A percentile compares a stretch with the other conserved stretches of the same genome.
Evolutionary conservation across 2,113 vertebrate genomes (phyloP).

Genomic region (Apodemus speciosus): DNA sequence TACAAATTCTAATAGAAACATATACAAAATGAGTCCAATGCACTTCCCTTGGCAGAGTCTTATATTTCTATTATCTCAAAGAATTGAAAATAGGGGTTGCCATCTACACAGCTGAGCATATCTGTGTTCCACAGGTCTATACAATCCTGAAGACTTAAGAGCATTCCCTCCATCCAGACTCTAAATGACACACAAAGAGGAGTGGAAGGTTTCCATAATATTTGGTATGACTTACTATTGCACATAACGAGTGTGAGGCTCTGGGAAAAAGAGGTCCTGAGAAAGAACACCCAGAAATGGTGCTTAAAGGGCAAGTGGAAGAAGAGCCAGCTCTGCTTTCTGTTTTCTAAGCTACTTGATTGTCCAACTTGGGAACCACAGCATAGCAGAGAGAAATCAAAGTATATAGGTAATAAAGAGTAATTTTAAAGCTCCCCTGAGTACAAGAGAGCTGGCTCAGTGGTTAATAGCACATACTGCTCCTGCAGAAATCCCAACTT

Average conservation of each 20-base stretch:
- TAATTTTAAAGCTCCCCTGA: background rate
- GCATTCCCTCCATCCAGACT: background rate
- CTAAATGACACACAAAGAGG: background rate
- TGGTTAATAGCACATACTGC: background rate
- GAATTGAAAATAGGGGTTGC: background rate
- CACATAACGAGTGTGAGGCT: background rate
- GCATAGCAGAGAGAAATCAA: background rate
- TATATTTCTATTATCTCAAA: background rate
- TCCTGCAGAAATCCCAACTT: background rate
- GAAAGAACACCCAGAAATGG: background rate
- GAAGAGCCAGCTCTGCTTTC: background rate
- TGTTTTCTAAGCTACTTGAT: background rate
- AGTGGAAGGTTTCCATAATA: background rate
- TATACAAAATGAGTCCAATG: conserved; percentile 66
- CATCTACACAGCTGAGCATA: background rate
- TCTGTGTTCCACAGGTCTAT: background rate
- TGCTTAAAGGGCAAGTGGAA: background rate
- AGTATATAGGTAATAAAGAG: background rate
- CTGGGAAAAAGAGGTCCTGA: background rate
- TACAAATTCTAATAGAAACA: conserved; percentile 61
- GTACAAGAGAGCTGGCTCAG: background rate
- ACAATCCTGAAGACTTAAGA: background rate
- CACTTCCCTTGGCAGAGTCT: conserved; percentile 33
- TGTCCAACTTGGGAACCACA: background rate
- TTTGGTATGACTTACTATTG: background rate